Evolutionary conservation across 2,113 vertebrate genomes (phyloP).

Genomic region (Mohoua ochrocephala): DNA sequence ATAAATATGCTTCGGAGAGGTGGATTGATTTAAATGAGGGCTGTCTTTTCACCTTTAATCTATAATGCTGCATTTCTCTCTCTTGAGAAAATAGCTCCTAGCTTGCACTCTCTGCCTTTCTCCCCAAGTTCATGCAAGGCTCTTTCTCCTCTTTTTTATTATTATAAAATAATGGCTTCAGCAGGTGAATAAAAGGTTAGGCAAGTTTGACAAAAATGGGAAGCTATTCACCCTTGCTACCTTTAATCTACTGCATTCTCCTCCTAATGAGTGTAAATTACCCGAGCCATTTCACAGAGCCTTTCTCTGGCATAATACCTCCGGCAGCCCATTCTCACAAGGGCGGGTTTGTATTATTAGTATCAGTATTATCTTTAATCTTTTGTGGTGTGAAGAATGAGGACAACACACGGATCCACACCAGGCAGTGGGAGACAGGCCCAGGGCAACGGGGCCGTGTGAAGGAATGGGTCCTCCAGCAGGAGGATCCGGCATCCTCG

Average conservation of each 20-base stretch:
- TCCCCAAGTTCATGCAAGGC: conserved; percentile 64
- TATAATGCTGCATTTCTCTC: conserved; percentile 72
- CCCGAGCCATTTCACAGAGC: conserved; percentile 74
- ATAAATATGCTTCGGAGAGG: conserved; percentile 80
- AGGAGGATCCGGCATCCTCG: not conserved
- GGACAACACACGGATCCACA: conserved; percentile 53
- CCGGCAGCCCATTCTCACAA: conserved; percentile 65
- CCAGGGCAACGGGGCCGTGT: not conserved
- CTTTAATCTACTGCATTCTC: conserved; percentile 84
- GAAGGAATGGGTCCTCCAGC: conserved; percentile 24
- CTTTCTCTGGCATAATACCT: conserved; percentile 74
- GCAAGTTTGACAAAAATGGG: conserved; percentile 82
- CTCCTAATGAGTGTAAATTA: conserved; percentile 81
- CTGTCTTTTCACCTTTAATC: conserved; percentile 84
- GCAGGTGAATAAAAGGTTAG: conserved; percentile 81
- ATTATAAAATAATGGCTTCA: conserved; percentile 79
- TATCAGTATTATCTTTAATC: conserved; percentile 77
- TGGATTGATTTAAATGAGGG: conserved; percentile 80
- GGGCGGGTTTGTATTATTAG: conserved; percentile 69
- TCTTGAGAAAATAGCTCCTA: conserved; percentile 78
- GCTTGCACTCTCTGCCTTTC: conserved; percentile 68
- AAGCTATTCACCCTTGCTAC: conserved; percentile 81
- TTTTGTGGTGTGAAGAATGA: conserved; percentile 74
- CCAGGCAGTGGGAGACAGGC: conserved; percentile 1
- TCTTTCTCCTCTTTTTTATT: conserved; percentile 73